Base-by-base conservation (phyloP, 1,140 invertebrate species). In the Marisa cornuarietis region DNA sequence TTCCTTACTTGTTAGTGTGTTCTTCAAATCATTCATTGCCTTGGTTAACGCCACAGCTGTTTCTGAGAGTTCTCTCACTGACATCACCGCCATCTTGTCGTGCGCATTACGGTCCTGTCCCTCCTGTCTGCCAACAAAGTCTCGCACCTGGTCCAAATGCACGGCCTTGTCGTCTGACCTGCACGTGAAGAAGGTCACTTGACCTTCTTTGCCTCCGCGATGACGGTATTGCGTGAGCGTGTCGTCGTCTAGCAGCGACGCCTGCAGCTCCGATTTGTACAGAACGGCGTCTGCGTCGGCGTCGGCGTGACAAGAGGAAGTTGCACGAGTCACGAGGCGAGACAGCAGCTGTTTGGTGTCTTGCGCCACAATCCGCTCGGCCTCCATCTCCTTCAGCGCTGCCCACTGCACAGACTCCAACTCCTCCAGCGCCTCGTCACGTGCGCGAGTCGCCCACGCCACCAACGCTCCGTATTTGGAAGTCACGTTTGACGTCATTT, bases 171-270 rank as follows among this genome's bases (percentile, higher is more conserved):
- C 72, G 5, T 74, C 51, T 24, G 61, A 75, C 6, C 52, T 26
- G 49, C 52, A 75, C 1, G 16, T 6, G 18, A 54, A 62, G 26
- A n/a, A 20, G 9, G 54, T n/a, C n/a, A n/a, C n/a, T 5, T 13
- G 9, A 11, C 63, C 54, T 8, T 75, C 11, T 9, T 18, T 62
- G 52, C 3, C 54, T 1, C 54, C 73, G 4, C 31, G 69, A 7
- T 75, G 73, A 18, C 58, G 26, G 73, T 62, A 52, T 11, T 26
- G 52, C 2, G 61, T 61, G 24, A 75, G 73, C 58, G 8, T 42
- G 52, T 75, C 73, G 22, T 75, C 73, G n/a, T 26, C 42, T 7
- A 75, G 58, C 73, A 75, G 73, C 54, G 73, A 52, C 58, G 73
- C 73, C 73, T 62, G 52, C 52, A 75, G 52, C 73, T 75, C 73